Conservation (phyloP, 2,797 vertebrate genomes). For the Sparidentex hasta region DNA sequence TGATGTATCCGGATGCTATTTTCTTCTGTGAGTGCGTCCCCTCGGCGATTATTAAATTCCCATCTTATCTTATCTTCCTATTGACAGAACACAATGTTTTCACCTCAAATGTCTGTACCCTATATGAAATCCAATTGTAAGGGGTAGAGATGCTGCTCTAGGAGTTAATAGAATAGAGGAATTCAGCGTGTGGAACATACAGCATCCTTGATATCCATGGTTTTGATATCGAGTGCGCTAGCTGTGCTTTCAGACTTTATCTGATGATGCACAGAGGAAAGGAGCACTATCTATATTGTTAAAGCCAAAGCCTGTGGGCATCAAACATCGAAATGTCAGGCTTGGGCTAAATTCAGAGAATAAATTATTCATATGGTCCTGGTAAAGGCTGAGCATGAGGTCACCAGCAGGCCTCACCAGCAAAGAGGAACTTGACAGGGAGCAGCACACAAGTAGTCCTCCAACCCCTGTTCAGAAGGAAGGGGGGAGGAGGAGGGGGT, state of each 20-base stretch:
- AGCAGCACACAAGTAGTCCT: conserved; percentile 81
- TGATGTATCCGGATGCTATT: conserved; percentile 40
- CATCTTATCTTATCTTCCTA: conserved; percentile 54
- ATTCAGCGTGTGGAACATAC: conserved; percentile 59
- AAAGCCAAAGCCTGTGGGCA: conserved; percentile 80
- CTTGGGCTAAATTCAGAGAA: conserved; percentile 81
- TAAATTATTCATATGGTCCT: conserved; percentile 88
- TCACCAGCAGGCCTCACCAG: conserved; percentile 83
- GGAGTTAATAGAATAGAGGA: conserved; percentile 66
- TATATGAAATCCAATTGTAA: conserved; percentile 57
- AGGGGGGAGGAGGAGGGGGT: conserved; percentile 48
- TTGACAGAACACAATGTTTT: conserved; percentile 62
- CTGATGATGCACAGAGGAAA: conserved; percentile 78
- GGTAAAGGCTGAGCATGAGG: conserved; percentile 83
- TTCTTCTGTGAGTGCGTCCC: conserved; percentile 27
- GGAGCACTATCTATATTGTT: conserved; percentile 80
- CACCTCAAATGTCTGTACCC: conserved; percentile 54
- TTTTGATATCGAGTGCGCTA: conserved; percentile 70
- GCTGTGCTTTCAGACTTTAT: conserved; percentile 76
- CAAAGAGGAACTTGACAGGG: conserved; percentile 85
- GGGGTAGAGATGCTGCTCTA: conserved; percentile 45
- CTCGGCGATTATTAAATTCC: conserved; percentile 50
- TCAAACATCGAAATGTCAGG: conserved; percentile 86
- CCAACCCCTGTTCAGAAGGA: conserved; percentile 75
- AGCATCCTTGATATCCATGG: conserved; percentile 54